These are phyloP conservation scores for Azemiops feae DNA, from an alignment of 2,113 vertebrate species.

Conservation along the genomic window DNA sequence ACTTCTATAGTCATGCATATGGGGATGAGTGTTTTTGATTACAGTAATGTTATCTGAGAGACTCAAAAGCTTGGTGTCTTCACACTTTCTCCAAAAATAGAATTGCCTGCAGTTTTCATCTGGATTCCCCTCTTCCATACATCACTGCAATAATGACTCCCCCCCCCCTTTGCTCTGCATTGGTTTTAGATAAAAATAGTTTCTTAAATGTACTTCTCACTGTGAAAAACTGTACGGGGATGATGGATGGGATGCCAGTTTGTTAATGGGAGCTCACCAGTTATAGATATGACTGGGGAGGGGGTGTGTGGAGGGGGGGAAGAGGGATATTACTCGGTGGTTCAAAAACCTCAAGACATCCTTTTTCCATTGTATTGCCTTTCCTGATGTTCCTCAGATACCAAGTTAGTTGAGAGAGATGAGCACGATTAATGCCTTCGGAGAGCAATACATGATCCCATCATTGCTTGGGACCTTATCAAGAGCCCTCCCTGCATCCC, in stretches of 20 bases:
- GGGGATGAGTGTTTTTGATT: neutral
- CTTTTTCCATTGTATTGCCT: neutral
- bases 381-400: neutral
- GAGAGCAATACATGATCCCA: neutral
- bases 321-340: neutral
- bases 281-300: neutral
- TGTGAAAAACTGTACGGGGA: neutral
- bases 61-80: neutral
- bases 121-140: neutral
- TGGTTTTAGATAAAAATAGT: neutral
- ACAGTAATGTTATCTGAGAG: neutral
- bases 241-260: neutral
- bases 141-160: neutral
- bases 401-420: neutral
- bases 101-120: neutral
- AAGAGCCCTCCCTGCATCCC: neutral
- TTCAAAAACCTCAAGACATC: neutral
- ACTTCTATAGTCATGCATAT: neutral
- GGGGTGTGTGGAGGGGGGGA: neutral
- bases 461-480: neutral
- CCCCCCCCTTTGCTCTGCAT: neutral
- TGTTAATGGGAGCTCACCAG: neutral
- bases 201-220: neutral
- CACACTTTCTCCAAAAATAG: neutral
- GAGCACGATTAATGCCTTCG: neutral